Percentiles rank a stretch among this genome's conserved stretches.
These are phyloP conservation scores for Smutsia temminckii DNA, from an alignment of 2,797 vertebrate species.

Conservation along the genomic window DNA sequence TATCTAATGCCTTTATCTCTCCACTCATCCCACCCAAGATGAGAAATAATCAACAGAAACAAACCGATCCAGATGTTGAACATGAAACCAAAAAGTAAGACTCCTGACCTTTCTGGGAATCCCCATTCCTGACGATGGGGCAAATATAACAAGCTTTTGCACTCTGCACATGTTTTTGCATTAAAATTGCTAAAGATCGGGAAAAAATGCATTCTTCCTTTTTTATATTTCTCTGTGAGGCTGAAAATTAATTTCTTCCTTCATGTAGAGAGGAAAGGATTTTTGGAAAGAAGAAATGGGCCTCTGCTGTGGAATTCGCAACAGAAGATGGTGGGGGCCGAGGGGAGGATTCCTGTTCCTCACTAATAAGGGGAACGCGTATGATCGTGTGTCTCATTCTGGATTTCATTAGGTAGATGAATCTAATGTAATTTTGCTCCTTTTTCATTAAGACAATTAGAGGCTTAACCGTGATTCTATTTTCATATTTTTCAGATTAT, in stretches of 20 bases:
- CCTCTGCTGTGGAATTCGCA: neutral
- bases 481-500: constrained; percentile 38
- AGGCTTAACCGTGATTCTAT: neutral
- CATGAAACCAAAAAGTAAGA: constrained; percentile 47
- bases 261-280: neutral
- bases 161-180: neutral
- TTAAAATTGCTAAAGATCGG: neutral
- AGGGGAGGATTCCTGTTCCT: neutral
- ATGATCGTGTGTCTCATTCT: neutral
- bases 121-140: neutral
- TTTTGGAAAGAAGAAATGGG: neutral
- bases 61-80: constrained; percentile 62
- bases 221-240: neutral
- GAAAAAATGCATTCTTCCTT: neutral
- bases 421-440: neutral
- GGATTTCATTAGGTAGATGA: neutral
- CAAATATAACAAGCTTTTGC: neutral
- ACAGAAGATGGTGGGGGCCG: neutral
- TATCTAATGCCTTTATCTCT: neutral
- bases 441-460: neutral
- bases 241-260: neutral
- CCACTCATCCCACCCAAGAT: neutral
- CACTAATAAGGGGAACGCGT: neutral
- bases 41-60: neutral
- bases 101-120: neutral